These are phyloP conservation scores for Orthosia cruda DNA, from an alignment of 2,888 invertebrate species.

Conservation along the genomic window DNA sequence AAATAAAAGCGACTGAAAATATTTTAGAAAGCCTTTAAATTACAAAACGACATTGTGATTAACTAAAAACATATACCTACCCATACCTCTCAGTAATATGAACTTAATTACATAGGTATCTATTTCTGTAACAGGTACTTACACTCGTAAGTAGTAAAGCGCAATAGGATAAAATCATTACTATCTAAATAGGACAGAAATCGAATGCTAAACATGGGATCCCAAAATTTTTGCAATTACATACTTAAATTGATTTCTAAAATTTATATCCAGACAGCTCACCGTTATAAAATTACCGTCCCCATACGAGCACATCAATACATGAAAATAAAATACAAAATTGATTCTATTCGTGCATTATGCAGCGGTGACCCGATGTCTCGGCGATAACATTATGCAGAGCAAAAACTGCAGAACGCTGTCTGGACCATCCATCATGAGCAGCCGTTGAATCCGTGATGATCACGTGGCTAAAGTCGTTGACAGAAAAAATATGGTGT, in stretches of 20 bases:
- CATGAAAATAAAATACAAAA: conserved; percentile 53
- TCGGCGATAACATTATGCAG: conserved; percentile 69
- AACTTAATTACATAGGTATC: too few species aligned
- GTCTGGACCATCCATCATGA: conserved; percentile 75
- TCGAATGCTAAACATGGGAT: not conserved
- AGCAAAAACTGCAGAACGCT: conserved; percentile 75
- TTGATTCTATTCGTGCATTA: conserved; percentile 74
- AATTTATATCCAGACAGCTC: not conserved
- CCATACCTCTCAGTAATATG: too few species aligned
- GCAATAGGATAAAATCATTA: too few species aligned
- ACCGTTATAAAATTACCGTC: conserved; percentile 1
- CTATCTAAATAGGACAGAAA: not conserved
- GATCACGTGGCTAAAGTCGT: conserved; percentile 45
- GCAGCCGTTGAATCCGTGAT: conserved; percentile 65
- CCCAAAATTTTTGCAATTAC: too few species aligned
- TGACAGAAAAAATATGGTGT: conserved; percentile 21
- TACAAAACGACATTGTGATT: not conserved
- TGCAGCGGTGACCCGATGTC: conserved; percentile 81
- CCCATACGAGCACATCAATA: not conserved
- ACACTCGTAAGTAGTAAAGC: not conserved
- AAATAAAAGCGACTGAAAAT: not conserved
- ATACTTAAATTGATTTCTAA: not conserved
- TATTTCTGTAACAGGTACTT: not conserved
- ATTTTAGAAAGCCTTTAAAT: not conserved
- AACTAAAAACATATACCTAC: too few species aligned